Evolutionary conservation across 2,888 invertebrate species (phyloP), one percentile per base, ranked within the genome.

Genomic region (Anorthoa munda): DNA sequence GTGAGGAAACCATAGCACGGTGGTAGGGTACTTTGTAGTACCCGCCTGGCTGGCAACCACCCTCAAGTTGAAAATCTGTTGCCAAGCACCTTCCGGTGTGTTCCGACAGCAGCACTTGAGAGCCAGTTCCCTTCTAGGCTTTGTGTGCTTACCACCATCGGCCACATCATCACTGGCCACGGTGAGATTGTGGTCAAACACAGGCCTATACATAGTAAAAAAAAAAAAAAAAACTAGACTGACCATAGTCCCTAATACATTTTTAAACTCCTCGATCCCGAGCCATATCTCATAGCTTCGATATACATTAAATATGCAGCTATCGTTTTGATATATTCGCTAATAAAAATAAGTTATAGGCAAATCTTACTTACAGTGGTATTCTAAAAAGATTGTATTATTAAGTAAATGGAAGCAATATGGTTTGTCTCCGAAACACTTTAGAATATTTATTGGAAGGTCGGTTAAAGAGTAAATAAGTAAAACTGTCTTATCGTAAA

Each of bases 331-430:
- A 74, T 63, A 55, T 74, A 79, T 79, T 58, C 58, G n/a, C 39
- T 31, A 74, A 31, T 55, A 79, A 74, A 79, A 74, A 66, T 69
- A 58, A 79, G 9, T 26, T 68, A 73, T 68, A 46, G 39, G 21
- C n/a, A 60, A 63, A 48, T 61, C 21, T 64, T 65, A 15, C 13
- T 60, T 23, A 13, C 50, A 67, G 66, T 61, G 3, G 9, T 55
- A 65, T 65, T 58, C 17, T 50, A 15, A 26, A 60, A 39, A n/a
- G 23, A 65, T 39, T 39, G 17, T 13, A 39, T 64, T 59, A 0
- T 26, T 58, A 1, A 51, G 18, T 72, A 64, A 58, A 73, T 59
- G 12, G 18, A 23, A 9, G 21, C 46, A 31, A 63, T 63, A 55
- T 50, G 13, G 45, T 21, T 51, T 51, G 26, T 23, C 15, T 31